Conservation (phyloP, 2,888 invertebrate species). For the Drosophila austrosaltans region DNA sequence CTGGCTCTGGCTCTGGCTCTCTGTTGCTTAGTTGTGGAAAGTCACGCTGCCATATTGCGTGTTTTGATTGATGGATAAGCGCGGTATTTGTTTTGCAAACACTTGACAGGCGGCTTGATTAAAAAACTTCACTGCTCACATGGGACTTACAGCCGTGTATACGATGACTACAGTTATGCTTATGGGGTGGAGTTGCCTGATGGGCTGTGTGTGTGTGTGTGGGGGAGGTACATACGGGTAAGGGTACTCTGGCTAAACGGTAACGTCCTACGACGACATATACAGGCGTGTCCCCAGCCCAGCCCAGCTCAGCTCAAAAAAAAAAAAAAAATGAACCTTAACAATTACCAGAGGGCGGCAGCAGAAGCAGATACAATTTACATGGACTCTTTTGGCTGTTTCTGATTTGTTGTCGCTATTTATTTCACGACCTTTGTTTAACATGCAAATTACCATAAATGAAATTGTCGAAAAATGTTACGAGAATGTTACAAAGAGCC, state of each 20-base stretch:
- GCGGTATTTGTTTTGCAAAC: constrained; percentile 78
- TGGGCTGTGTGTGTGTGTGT: too few relatives aligned
- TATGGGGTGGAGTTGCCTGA: background rate
- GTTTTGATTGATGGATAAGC: constrained; percentile 81
- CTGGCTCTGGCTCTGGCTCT: constrained; percentile 15
- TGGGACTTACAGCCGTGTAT: constrained; percentile 69
- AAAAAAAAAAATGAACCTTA: constrained; percentile 34
- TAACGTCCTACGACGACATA: constrained; percentile 59
- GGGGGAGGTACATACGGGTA: background rate
- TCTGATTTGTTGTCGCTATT: constrained; percentile 72
- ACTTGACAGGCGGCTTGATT: constrained; percentile 83
- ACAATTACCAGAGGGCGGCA: constrained; percentile 65
- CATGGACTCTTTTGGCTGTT: constrained; percentile 60
- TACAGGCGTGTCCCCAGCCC: constrained; percentile 64
- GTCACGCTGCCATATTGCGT: constrained; percentile 69
- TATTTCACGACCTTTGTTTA: constrained; percentile 77
- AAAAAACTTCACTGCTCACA: constrained; percentile 83
- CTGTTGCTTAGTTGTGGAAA: constrained; percentile 51
- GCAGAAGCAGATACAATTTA: constrained; percentile 57
- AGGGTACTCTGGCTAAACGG: constrained; percentile 26
- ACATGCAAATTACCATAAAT: constrained; percentile 82
- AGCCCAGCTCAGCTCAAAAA: constrained; percentile 14
- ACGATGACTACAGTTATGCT: background rate
- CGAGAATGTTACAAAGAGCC: constrained; percentile 20
- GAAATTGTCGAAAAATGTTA: constrained; percentile 63